Evolutionary conservation across 2,888 invertebrate genomes (phyloP), one percentile per base, ranked within the genome.

Genomic region (Euplagia quadripunctaria): DNA sequence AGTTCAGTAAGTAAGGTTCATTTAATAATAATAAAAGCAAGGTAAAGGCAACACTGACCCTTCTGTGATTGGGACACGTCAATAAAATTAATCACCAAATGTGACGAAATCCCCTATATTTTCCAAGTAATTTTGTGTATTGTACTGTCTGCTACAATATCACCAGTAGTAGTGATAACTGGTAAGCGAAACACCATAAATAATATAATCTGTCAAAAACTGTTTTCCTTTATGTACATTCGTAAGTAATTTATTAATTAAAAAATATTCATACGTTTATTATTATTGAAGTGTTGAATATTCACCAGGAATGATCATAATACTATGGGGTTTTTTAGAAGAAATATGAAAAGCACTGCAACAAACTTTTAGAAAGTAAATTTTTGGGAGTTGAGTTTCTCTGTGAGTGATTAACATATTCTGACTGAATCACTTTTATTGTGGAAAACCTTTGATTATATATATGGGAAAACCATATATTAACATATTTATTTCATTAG

Each of bases 41-140:
- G 12, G 20, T 58, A n/a, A n/a, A n/a, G 58, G 58, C 58, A 58
- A 58, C 58, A 58, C 58, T 20, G 58, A 20, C n/a, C n/a, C 20
- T 6, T 58, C n/a, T n/a, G n/a, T n/a, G 78, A 81, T 83, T 83
- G 84, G 84, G 83, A 84, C 84, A 84, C 84, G 84, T 84, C 84
- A 77, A 78, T 84, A 49, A 58, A 58, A 70, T 70, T 58, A 64
- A 66, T 73, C n/a, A 55, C 14, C 69, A 55, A 77, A 76, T 73
- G 75, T 82, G 76, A 82, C 75, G 78, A 80, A 72, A 76, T 52
- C 20, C 63, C 12, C 0, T 72, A 6, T 52, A 70, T 73, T 55
- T 55, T 58, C 14, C 8, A 49, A 49, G 49, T 66, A 49, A 49
- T 31, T 49, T 66, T 66, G 66, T 66, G 66, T 65, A 51, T 12